Evolutionary conservation across 2,797 vertebrate genomes (phyloP).

Genomic region (Pempheris klunzingeri): DNA sequence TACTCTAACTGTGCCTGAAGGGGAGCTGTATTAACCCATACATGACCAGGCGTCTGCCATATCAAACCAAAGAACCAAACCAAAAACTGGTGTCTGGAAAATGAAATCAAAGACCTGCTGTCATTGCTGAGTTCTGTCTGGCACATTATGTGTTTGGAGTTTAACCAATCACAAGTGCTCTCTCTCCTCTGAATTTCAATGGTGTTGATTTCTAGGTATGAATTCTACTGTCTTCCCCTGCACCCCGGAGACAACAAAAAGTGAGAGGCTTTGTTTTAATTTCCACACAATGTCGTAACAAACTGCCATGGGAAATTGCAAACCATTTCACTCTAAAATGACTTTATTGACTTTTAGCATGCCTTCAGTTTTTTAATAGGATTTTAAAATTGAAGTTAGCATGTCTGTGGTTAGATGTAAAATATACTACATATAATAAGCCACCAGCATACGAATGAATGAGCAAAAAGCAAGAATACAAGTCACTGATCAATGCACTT

Average conservation of each 20-base stretch:
- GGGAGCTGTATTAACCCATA: constrained; percentile 42
- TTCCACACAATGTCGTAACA: constrained; percentile 30
- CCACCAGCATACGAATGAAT: not conserved
- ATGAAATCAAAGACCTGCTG: not conserved
- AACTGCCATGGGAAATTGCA: constrained; percentile 43
- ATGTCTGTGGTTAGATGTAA: not conserved
- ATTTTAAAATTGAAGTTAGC: constrained; percentile 24
- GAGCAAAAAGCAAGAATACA: not conserved
- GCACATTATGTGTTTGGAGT: not conserved
- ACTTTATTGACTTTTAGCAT: constrained; percentile 46
- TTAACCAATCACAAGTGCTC: not conserved
- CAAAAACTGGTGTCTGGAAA: not conserved
- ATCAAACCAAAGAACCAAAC: constrained; percentile 17
- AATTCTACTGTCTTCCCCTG: not conserved
- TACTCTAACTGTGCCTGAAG: constrained; percentile 58
- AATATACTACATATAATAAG: not conserved
- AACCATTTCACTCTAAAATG: constrained; percentile 37
- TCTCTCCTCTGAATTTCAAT: constrained; percentile 10
- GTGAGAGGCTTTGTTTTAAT: constrained; percentile 38
- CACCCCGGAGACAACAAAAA: not conserved
- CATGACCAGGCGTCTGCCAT: constrained; percentile 26
- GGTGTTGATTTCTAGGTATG: constrained; percentile 14
- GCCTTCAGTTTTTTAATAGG: constrained; percentile 40
- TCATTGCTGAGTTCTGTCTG: constrained; percentile 2
- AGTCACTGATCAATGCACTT: not conserved